Conservation (phyloP, 2,888 invertebrate species). For the Plebejus argus region DNA sequence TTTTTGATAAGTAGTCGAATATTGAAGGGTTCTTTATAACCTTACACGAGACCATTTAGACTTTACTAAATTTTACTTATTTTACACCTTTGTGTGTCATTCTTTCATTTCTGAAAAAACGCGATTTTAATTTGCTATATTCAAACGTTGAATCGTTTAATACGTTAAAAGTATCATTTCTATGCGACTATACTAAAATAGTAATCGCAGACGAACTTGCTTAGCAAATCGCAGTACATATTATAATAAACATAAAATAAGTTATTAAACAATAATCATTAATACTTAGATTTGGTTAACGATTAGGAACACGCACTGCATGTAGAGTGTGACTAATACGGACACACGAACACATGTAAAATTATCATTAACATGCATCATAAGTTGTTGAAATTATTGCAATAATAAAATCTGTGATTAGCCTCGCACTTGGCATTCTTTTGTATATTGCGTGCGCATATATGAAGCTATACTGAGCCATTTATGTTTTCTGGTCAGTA, state of each 20-base stretch:
- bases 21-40: too few relatives aligned
- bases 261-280: neutral
- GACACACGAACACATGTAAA: slow-evolving; percentile 5
- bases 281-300: neutral
- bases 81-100: neutral
- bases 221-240: neutral
- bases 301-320: slow-evolving; percentile 12
- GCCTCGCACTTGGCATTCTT: slow-evolving; percentile 4
- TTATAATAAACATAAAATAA: neutral
- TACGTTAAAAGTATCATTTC: too few relatives aligned
- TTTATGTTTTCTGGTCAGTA: neutral
- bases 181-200: too few relatives aligned
- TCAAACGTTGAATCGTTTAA: too few relatives aligned
- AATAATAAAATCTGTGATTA: slow-evolving; percentile 4
- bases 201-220: neutral
- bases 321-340: slow-evolving; percentile 21
- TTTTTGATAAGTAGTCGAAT: too few relatives aligned
- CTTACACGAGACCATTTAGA: too few relatives aligned
- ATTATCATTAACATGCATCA: neutral
- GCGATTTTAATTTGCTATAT: neutral
- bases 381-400: slow-evolving; percentile 1
- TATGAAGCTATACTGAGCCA: neutral
- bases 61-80: neutral
- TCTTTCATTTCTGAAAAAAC: neutral
- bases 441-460: neutral